Percentiles rank a stretch among this genome's conserved stretches.
Conservation (phyloP, 2,888 invertebrate genomes). For the Spialia ferax region DNA sequence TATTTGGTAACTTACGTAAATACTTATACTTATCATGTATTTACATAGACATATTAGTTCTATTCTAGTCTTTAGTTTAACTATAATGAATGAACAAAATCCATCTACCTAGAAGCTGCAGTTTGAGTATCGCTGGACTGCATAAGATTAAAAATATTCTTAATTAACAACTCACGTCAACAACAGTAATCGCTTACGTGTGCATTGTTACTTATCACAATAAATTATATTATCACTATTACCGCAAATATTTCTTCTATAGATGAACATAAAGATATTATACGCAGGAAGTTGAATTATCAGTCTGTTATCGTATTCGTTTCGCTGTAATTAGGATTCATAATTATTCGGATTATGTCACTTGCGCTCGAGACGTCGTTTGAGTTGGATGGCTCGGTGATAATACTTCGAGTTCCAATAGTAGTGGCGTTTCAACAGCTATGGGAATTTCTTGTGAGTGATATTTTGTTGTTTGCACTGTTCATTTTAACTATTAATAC, state of each 20-base stretch:
- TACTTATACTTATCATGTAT: too few species aligned
- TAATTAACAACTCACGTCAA: neutral
- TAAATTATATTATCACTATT: constrained; percentile 14
- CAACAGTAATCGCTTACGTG: constrained; percentile 13
- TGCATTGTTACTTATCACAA: constrained; percentile 3
- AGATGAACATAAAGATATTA: constrained; percentile 30
- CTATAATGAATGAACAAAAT: too few species aligned
- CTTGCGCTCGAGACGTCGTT: constrained; percentile 37
- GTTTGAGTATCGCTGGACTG: neutral
- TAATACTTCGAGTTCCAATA: constrained; percentile 5
- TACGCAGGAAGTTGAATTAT: constrained; percentile 59
- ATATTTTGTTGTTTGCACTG: neutral
- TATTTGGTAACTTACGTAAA: too few species aligned
- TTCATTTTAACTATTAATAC: too few species aligned
- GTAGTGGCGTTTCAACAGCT: constrained; percentile 5
- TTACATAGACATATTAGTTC: too few species aligned
- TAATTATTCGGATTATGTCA: constrained; percentile 37
- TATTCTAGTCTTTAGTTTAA: too few species aligned
- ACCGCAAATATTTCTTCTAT: constrained; percentile 21
- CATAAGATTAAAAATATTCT: neutral
- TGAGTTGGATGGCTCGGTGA: constrained; percentile 36
- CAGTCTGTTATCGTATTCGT: constrained; percentile 52
- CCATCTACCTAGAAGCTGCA: too few species aligned
- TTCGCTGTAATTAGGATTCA: constrained; percentile 44
- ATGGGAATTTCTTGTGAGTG: constrained; percentile 28